These are phyloP conservation scores for Trialeurodes vaporariorum DNA, from an alignment of 1,140 invertebrate genomes.

Conservation along the genomic window DNA sequence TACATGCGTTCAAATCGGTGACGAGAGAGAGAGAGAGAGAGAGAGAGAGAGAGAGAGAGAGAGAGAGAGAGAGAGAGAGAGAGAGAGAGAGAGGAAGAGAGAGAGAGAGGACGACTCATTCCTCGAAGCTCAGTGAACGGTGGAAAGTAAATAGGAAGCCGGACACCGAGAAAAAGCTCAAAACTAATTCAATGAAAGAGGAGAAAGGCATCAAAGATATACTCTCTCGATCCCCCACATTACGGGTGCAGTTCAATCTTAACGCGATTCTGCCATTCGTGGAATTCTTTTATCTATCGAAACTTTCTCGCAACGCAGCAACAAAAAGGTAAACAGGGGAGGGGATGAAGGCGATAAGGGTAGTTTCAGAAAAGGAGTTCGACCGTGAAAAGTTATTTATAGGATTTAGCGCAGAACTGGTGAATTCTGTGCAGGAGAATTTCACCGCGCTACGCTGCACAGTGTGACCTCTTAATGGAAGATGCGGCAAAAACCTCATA, in stretches of 20 bases:
- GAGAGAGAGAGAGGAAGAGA: background rate
- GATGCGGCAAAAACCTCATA: too few relatives aligned
- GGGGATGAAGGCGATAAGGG: background rate
- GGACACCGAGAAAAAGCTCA: too few relatives aligned
- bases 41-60: background rate
- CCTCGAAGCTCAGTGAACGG: too few relatives aligned
- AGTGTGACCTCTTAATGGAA: too few relatives aligned
- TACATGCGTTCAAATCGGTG: too few relatives aligned
- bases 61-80: background rate
- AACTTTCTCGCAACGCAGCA: background rate
- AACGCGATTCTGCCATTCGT: background rate
- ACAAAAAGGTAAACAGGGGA: background rate
- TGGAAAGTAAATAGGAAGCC: too few relatives aligned
- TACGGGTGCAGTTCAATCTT: too few relatives aligned
- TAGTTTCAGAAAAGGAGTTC: background rate
- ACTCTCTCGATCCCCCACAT: too few relatives aligned
- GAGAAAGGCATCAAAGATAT: too few relatives aligned
- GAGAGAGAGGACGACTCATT: background rate
- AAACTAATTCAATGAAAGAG: too few relatives aligned
- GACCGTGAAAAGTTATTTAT: background rate
- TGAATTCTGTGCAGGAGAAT: too few relatives aligned
- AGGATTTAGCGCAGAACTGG: background rate
- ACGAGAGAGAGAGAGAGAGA: background rate
- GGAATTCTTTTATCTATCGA: background rate
- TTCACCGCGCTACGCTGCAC: too few relatives aligned